phyloP scores from a whole-genome alignment of 2,888 invertebrate genomes.

The Fragum sueziense region DNA sequence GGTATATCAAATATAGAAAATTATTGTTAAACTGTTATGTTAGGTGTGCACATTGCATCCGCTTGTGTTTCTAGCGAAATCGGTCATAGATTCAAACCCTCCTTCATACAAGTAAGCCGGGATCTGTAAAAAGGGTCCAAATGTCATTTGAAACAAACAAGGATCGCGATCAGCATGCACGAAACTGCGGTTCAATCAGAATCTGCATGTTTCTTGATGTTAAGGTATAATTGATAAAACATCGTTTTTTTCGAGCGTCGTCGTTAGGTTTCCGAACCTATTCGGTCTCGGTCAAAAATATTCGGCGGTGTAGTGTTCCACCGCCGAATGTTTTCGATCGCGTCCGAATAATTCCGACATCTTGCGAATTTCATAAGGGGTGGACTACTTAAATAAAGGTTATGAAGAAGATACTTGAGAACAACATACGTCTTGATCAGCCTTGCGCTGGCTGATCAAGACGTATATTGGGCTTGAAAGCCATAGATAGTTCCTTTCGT shows the following conservation, averaged over 20 bases:
- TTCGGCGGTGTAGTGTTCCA: too few species aligned
- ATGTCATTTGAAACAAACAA: background rate
- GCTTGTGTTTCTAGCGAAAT: background rate
- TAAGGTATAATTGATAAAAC: background rate
- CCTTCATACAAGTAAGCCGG: background rate
- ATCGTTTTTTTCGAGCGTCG: too few species aligned
- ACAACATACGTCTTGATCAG: too few species aligned
- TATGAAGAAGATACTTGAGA: too few species aligned
- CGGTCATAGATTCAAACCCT: too few species aligned
- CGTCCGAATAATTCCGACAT: too few species aligned
- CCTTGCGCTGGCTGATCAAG: background rate
- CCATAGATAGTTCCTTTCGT: background rate
- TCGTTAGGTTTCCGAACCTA: too few species aligned
- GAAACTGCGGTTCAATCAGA: background rate
- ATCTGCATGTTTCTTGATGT: background rate
- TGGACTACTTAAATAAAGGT: too few species aligned
- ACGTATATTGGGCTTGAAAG: background rate
- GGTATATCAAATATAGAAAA: background rate
- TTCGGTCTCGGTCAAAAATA: too few species aligned
- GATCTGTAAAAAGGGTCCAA: background rate
- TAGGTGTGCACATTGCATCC: background rate
- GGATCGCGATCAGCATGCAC: background rate
- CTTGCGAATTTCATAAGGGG: too few species aligned
- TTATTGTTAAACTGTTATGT: background rate
- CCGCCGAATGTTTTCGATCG: too few species aligned